Evolutionary conservation across 2,888 invertebrate species (phyloP), one percentile per base, ranked within the genome.

Genomic region (Resseliella maxima): DNA sequence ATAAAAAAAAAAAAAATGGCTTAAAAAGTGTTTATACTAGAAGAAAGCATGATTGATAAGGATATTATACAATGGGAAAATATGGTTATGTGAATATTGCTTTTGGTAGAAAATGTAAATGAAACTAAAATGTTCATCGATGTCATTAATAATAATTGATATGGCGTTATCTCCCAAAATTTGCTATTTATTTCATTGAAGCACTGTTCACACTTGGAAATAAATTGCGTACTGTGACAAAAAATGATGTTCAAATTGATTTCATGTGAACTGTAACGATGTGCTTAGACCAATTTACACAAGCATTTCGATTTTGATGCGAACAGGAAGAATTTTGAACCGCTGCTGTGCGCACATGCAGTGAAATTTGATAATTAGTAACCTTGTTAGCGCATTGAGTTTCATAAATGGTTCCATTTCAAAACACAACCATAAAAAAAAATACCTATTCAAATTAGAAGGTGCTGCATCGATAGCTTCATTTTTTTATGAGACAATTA

Each of bases 361-460:
- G 59, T 24, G 24, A n/a, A 59, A 24, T 31, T 72, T 35, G 2
- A 72, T 72, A 72, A 72, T 72, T 72, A 31, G 35, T 31, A 18
- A 18, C 15, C 46, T n/a, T 3, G 72, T 35, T 72, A 72, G 31
- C 72, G 72, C 31, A 1, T 72, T 15, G 35, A 12, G 31, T 18
- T 72, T 72, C 12, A 59, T 24, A 8, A 72, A 72, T 35, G 1
- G 35, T 72, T 72, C 15, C 72, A 72, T 72, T 31, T 72, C 15
- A 15, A n/a, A 72, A 18, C 31, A 15, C 5, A 31, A 50, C 31
- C 72, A 72, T 72, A 31, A 31, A 27, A 15, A 72, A 12, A 2
- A 35, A n/a, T n/a, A n/a, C n/a, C 31, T 15, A 72, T 72, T 59
- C 59, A 59, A 72, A 72, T 72, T 31, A 72, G 31, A 59, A 72